These are phyloP conservation scores for Strix uralensis DNA, from an alignment of 2,113 vertebrate species.

Conservation along the genomic window DNA sequence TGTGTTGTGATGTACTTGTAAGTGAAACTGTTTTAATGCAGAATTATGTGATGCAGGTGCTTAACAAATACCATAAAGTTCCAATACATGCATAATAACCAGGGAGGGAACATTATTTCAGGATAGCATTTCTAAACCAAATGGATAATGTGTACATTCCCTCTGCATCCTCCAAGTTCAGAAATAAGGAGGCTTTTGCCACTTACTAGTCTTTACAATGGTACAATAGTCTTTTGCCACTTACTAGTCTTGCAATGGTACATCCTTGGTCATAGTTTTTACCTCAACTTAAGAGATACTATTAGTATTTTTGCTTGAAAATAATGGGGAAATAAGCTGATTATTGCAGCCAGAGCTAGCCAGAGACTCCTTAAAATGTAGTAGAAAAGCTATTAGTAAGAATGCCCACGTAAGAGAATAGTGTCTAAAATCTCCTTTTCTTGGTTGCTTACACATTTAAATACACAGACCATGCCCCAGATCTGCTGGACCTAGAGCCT, in stretches of 20 bases:
- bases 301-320: slow-evolving; percentile 1
- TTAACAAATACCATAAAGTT: not conserved
- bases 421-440: not conserved
- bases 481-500: not conserved
- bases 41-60: not conserved
- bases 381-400: not conserved
- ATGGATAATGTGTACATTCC: not conserved
- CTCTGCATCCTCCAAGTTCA: not conserved
- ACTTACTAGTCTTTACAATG: slow-evolving; percentile 13
- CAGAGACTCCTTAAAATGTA: not conserved
- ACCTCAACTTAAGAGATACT: not conserved
- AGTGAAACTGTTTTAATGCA: not conserved
- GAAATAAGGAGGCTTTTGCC: not conserved
- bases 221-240: not conserved
- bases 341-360: not conserved
- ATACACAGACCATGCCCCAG: not conserved
- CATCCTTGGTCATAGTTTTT: not conserved
- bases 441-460: not conserved
- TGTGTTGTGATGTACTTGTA: not conserved
- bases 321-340: slow-evolving; percentile 32
- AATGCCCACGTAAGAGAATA: not conserved
- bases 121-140: not conserved
- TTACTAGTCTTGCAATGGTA: not conserved
- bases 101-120: not conserved
- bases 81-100: not conserved